Conservation (phyloP, 2,888 invertebrate species). For the Zhengitettix transpicula region DNA sequence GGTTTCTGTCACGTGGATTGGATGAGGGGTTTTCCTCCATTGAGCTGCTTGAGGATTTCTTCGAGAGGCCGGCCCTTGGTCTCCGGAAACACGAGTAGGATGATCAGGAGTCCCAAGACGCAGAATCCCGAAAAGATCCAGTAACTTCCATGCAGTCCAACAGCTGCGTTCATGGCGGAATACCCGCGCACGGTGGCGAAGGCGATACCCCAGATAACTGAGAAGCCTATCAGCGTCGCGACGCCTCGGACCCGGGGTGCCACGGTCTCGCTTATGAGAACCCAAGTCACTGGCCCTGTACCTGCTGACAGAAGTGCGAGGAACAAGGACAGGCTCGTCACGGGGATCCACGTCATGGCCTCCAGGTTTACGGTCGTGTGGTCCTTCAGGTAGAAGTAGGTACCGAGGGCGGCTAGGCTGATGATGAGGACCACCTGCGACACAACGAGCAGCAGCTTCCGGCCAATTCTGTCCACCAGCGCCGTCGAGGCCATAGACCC, state of each 20-base stretch:
- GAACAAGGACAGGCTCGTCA: background rate
- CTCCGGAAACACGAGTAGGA: slow-evolving; percentile 26
- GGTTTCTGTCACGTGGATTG: no score
- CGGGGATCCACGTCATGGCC: background rate
- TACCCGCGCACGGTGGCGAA: slow-evolving; percentile 21
- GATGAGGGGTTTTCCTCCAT: background rate
- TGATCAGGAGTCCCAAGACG: slow-evolving; percentile 20
- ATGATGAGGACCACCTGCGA: slow-evolving; percentile 19
- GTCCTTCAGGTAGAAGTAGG: slow-evolving; percentile 22
- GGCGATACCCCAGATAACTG: slow-evolving; percentile 15
- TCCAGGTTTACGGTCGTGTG: background rate
- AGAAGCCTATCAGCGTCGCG: slow-evolving; percentile 22
- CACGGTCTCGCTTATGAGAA: background rate
- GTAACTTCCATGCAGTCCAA: slow-evolving; percentile 25
- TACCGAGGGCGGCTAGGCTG: slow-evolving; percentile 21
- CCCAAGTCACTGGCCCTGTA: background rate
- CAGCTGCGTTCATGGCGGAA: slow-evolving; percentile 22
- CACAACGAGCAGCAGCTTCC: background rate
- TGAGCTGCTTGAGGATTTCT: slow-evolving; percentile 23
- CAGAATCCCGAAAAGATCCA: slow-evolving; percentile 25
- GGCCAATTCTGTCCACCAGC: background rate
- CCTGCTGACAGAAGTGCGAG: background rate
- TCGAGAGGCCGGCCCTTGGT: slow-evolving; percentile 26
- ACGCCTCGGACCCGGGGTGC: background rate
- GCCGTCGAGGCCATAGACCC: background rate